These are phyloP conservation scores for Caenorhabditis drosophilae DNA, from an alignment of 2,888 invertebrate species.

Conservation along the genomic window DNA sequence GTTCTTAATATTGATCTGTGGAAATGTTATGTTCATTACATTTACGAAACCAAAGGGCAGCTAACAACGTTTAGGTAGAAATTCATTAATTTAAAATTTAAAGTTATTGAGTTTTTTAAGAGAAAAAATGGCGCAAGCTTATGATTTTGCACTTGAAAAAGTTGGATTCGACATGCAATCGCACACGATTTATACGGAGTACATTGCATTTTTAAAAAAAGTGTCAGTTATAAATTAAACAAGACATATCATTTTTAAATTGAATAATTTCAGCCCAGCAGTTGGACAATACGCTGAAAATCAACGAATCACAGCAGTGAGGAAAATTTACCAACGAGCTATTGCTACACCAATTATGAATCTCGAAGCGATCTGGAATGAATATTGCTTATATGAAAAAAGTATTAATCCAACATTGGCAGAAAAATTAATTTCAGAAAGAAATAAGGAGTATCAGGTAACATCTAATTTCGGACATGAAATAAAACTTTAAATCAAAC, in stretches of 20 bases:
- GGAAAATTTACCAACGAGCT: conserved; percentile 94
- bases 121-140: conserved; percentile 99
- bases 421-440: conserved; percentile 95
- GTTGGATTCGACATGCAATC: conserved; percentile 98
- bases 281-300: conserved; percentile 99
- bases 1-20: conserved; percentile 98
- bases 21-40: conserved; percentile 95
- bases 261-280: conserved; percentile 77
- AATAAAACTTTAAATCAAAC: background rate
- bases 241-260: conserved; percentile 2
- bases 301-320: conserved; percentile 95
- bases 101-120: conserved; percentile 73
- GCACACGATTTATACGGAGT: conserved; percentile 95
- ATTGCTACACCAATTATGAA: conserved; percentile 95
- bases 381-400: conserved; percentile 91
- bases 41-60: conserved; percentile 94
- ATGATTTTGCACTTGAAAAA: conserved; percentile 97
- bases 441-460: conserved; percentile 89
- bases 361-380: conserved; percentile 90
- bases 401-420: conserved; percentile 87
- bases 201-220: conserved; percentile 85
- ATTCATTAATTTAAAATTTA: background rate
- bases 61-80: conserved; percentile 84
- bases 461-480: no score
- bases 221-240: conserved; percentile 64